A percentile compares a stretch with the other conserved stretches of the same genome.
These are phyloP conservation scores for Ictalurus furcatus DNA, from an alignment of 2,113 vertebrate genomes.

Conservation along the genomic window DNA sequence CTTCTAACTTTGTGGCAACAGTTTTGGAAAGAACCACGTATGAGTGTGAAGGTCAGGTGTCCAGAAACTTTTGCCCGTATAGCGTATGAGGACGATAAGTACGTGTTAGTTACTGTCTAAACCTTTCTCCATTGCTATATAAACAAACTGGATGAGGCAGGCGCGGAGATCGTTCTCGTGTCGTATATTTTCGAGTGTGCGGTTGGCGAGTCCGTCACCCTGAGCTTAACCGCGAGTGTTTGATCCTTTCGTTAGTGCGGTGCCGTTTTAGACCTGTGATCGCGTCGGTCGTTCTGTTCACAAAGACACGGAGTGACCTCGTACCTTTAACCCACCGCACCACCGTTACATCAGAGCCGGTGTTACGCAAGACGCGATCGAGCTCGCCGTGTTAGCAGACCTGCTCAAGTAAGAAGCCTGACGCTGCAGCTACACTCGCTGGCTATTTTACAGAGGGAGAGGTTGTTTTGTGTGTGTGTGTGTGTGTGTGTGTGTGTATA, in stretches of 20 bases:
- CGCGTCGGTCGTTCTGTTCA: not conserved
- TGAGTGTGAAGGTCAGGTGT: no score
- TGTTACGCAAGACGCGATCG: not conserved
- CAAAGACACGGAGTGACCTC: not conserved
- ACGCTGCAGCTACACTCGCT: not conserved
- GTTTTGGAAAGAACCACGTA: not conserved
- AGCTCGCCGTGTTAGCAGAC: no score
- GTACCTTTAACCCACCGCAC: slow-evolving; percentile 4
- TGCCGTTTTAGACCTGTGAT: not conserved
- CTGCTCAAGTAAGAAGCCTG: no score
- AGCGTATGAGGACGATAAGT: no score
- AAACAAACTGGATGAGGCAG: not conserved
- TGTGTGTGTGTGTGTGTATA: not conserved
- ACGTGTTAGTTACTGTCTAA: not conserved
- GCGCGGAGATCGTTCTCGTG: not conserved
- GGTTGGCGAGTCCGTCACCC: not conserved
- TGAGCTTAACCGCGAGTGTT: not conserved
- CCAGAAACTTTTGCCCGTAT: no score
- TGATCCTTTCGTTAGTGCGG: not conserved
- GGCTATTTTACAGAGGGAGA: not conserved
- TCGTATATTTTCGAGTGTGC: not conserved
- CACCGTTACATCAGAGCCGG: not conserved
- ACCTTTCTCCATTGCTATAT: not conserved
- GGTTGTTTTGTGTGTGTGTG: not conserved
- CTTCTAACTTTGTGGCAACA: no score